Base-by-base conservation (phyloP, 2,888 invertebrate species). In the Leptopilina drosophilae region DNA sequence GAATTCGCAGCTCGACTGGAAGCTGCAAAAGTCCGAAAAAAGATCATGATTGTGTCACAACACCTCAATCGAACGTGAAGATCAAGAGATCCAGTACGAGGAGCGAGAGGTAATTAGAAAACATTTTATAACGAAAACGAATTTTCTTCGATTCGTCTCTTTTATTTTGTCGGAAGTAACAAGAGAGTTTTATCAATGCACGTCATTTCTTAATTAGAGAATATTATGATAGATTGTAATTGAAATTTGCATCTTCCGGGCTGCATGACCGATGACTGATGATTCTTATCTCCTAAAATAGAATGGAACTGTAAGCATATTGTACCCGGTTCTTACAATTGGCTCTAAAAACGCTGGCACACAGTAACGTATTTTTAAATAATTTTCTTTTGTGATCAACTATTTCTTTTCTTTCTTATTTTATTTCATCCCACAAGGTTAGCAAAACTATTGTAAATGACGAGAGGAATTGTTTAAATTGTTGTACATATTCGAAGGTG, bases 1-100 rank as follows among this genome's bases (percentile, higher is more conserved):
- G 67, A 79, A 76, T 49, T 66, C 78, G 69, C 53, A 67, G 73
- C 76, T 79, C 53, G 64, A 59, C 73, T 75, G 78, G 73, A 73
- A 62, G 65, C 77, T 73, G 77, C 77, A 20, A 53, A 53, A 66
- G 76, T 67, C 65, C 59, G 76, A 26, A 75, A 64, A 33, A 73
- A 59, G 5, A 78, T 76, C 66, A 79, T 79, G 79, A 76, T 15
- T 62, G 67, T 66, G 59, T 62, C 79, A 79, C 59, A 64, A 42
- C 67, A 59, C 14, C 79, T 49, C 40, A 26, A 53, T 67, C 46
- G 42, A 65, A 67, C 79, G 12, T 73, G 26, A 73, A 56, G 53
- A 53, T 11, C 62, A 15, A 67, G 69, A 33, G 69, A 73, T 33
- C 56, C 69, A 56, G 69, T 53, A 53, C 69, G 33, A 73, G 69